Base-by-base conservation (phyloP, 2,797 vertebrate species). In the Antennarius maculatus region DNA sequence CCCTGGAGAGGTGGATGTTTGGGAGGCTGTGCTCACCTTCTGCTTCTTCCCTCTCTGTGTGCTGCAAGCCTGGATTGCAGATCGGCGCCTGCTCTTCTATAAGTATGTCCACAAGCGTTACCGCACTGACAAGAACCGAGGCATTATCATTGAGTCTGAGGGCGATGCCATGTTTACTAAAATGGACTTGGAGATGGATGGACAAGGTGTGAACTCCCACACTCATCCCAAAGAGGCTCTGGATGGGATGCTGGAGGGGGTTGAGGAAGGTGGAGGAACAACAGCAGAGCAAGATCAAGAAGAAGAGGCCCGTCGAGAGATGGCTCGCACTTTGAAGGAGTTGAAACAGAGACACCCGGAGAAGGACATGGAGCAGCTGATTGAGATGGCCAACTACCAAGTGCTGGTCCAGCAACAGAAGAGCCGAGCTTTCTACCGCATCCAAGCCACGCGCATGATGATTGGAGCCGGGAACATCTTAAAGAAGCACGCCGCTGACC, bases 381-480 rank as follows among this genome's bases (percentile, higher is more conserved):
- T 95, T 0, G 94, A 96, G 85, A 93, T 96, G 92, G 95, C 95
- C 57, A 96, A 95, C 86, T 96, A 96, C 76, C 95, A 95, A 54
- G 93, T 94, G 5, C 76, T 96, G 78, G 92, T 95, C 48, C 95
- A 95, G 52, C 95, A 96, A 49, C 95, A 95, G 90, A 96, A 96
- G 86, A 95, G 95, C 77, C 83, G 95, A 5, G 95, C 95, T 41
- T 96, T 96, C 80, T 96, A 96, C 74, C 94, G 95, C 34, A 96
- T 96, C 41, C 95, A 96, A 42, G 95, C 95, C 66, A 96, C 95
- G 0, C 94, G 95, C 49, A 95, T 95, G 94, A 95, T 96, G 95
- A 96, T 95, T 0, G 95, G 95, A 16, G 95, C 95, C 0, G 95
- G 95, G 1, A 95, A 96, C 88, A 95, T 96, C 65, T 78, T 96